Evolutionary conservation across 1,140 invertebrate genomes (phyloP).

Genomic region (Leptopilina boulardi): DNA sequence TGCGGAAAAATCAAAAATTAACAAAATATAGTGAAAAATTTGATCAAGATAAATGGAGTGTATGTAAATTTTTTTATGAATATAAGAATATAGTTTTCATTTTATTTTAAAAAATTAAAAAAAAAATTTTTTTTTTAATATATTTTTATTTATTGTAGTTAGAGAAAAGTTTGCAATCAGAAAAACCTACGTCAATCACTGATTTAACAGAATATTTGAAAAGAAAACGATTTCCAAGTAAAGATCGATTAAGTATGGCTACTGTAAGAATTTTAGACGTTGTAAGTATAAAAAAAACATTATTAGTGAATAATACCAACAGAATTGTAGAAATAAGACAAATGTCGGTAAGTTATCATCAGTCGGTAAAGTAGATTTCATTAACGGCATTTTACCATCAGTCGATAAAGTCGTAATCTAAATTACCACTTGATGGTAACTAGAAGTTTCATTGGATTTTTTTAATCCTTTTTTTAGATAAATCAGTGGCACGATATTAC

Average conservation of each 20-base stretch:
- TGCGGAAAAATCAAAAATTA: background rate
- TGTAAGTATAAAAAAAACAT: slow-evolving; percentile 53
- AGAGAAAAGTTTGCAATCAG: background rate
- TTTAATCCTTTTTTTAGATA: slow-evolving; percentile 55
- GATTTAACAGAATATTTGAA: slow-evolving; percentile 1
- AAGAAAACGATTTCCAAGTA: background rate
- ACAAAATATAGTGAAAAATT: background rate
- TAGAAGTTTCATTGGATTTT: too few species aligned
- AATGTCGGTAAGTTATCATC: too few species aligned
- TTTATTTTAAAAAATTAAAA: too few species aligned
- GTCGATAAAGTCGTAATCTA: too few species aligned
- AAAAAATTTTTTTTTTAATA: background rate
- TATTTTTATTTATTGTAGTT: background rate
- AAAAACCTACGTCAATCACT: background rate
- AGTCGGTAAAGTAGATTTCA: too few species aligned
- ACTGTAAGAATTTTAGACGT: slow-evolving; percentile 66
- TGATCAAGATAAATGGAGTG: background rate
- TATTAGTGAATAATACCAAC: background rate
- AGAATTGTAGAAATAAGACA: too few species aligned
- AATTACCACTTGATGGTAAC: too few species aligned
- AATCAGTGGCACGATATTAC: slow-evolving; percentile 69
- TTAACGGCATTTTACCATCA: too few species aligned
- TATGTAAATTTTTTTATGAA: background rate
- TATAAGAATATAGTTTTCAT: background rate
- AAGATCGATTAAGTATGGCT: slow-evolving; percentile 60